Evolutionary conservation across 2,888 invertebrate species (phyloP), one percentile per base, ranked within the genome.

Genomic region (Dolichopus griseipennis): DNA sequence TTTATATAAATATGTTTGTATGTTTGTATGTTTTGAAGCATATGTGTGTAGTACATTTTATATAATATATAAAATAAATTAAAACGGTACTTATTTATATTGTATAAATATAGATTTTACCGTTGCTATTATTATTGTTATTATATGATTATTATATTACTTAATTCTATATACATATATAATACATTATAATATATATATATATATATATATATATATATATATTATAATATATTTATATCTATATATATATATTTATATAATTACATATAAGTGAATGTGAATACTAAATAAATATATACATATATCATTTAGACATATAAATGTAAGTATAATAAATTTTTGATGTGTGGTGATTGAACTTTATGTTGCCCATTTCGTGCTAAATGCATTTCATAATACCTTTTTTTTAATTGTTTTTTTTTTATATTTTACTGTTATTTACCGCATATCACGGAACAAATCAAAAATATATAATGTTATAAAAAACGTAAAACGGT

Each of bases 291-390:
- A n/a, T n/a, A n/a, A n/a, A n/a, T n/a, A n/a, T n/a, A 37, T 37
- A 12, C 37, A 37, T 37, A 12, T 37, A 2, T 37, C n/a, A n/a
- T n/a, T n/a, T n/a, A 37, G 4, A 12, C 37, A 37, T 37, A 12
- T 37, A 2, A 7, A 37, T 37, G 37, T 37, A 12, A 2, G 12
- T 37, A 12, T 37, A 7, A n/a, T 37, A 1, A 1, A 12, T 37
- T 37, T 34, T 37, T 52, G 52, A 52, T 52, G 52, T 52, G 52
- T 52, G 52, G 52, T 52, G 52, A 52, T 52, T 52, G 52, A 52
- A 52, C 52, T 52, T 52, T 52, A 18, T 52, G 37, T 52, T 52
- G 52, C 52, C 52, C 52, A 52, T 52, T 52, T 52, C n/a, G 15
- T 52, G 52, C 15, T 52, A 15, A 6, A 15, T 52, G 52, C 52